Conservation (phyloP, 2,113 vertebrate species). For the Clarias macrocephalus region DNA sequence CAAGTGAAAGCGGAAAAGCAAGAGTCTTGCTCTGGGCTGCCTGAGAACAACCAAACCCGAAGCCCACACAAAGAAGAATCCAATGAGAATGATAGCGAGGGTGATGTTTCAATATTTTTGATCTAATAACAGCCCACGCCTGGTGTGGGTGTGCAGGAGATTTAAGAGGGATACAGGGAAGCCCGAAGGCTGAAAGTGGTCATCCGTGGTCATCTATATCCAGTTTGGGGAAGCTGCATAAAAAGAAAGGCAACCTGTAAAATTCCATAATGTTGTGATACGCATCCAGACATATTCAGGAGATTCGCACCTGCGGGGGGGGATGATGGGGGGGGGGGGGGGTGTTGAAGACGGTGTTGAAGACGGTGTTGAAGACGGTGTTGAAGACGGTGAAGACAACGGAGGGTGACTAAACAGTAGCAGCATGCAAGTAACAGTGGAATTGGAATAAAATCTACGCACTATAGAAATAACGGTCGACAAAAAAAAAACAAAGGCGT, state of each 20-base stretch:
- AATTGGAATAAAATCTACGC: not conserved
- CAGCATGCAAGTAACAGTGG: not conserved
- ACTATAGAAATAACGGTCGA: not conserved
- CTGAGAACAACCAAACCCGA: not conserved
- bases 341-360: not conserved
- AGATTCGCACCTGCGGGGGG: not conserved
- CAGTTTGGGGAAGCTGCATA: not conserved
- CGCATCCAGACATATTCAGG: no score
- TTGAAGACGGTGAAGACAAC: not conserved
- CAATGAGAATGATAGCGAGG: not conserved
- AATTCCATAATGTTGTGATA: not conserved
- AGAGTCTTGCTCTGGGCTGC: not conserved
- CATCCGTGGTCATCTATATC: constrained; percentile 6
- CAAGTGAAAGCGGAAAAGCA: not conserved
- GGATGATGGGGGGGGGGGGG: no score
- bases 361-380: no score
- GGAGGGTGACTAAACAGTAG: not conserved
- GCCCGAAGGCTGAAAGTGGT: constrained; percentile 13
- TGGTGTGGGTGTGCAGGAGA: not conserved
- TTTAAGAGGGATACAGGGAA: constrained; percentile 29
- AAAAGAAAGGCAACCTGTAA: not conserved
- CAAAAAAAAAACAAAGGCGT: no score
- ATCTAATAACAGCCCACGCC: constrained; percentile 46
- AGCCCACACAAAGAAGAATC: constrained; percentile 24
- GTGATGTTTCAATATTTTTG: constrained; percentile 49